phyloP scores from a whole-genome alignment of 1,140 invertebrate genomes.

The Formica exsecta region DNA sequence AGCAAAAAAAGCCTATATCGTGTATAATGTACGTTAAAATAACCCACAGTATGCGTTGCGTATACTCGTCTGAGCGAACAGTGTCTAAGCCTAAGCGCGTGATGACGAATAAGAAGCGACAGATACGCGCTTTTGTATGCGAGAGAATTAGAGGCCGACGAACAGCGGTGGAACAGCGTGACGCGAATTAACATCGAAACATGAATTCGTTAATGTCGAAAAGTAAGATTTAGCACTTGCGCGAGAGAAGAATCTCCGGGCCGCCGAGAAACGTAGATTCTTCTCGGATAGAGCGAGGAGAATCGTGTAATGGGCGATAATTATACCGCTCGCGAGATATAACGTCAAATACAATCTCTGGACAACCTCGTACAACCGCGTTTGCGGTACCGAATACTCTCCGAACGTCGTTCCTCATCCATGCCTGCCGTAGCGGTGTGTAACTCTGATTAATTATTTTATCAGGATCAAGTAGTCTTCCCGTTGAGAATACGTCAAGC shows the following conservation, averaged over 20 bases:
- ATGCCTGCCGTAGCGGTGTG: no score
- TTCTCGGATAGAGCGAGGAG: neutral
- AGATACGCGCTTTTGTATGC: neutral
- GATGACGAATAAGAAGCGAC: no score
- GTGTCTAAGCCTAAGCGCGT: no score
- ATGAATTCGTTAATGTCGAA: slow-evolving; percentile 37
- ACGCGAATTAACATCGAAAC: slow-evolving; percentile 31
- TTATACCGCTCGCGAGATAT: neutral
- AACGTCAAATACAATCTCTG: neutral
- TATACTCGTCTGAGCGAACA: slow-evolving; percentile 47
- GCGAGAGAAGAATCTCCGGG: neutral
- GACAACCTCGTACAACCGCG: neutral
- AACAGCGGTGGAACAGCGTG: neutral
- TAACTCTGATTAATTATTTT: slow-evolving; percentile 20
- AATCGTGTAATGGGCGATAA: neutral
- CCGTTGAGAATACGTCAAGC: neutral
- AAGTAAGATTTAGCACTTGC: neutral
- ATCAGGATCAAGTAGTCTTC: neutral
- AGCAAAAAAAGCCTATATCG: slow-evolving; percentile 66
- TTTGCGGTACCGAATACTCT: slow-evolving; percentile 5
- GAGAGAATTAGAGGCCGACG: neutral
- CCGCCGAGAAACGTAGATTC: neutral
- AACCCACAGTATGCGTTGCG: slow-evolving; percentile 31
- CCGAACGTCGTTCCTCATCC: neutral
- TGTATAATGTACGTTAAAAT: slow-evolving; percentile 63